Evolutionary conservation across 2,888 invertebrate genomes (phyloP), one percentile per base, ranked within the genome.

Genomic region (Xestia c-nigrum): DNA sequence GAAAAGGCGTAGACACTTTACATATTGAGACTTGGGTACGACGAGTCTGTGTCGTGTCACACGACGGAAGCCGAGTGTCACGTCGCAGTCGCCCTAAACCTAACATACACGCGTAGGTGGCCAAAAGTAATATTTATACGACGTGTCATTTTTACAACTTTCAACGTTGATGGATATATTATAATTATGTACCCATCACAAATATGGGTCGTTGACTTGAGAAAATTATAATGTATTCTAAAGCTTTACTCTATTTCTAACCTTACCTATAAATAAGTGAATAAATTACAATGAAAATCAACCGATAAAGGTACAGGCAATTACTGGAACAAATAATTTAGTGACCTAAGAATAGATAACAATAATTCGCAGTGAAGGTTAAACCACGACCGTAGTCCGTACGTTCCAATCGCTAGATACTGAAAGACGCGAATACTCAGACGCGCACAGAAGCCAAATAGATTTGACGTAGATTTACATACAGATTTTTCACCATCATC

Each of bases 301-400:
- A 50, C 47, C 31, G 64, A 61, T 84, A 64, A 66, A 69, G 59
- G 14, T 47, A 63, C 52, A 78, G 80, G 87, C 88, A 89, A 90
- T 90, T 85, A 90, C 83, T 90, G 82, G 86, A 90, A 89, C 85
- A 87, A 88, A 88, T 91, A 72, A 82, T 69, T 90, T 89, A 88
- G 85, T 87, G 87, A 75, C 82, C 86, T 87, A 88, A 92, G 90
- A 92, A 91, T 92, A 92, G 91, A 90, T 74, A 66, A 75, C 72
- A 80, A 75, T 87, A 80, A 75, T 87, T 88, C 88, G 88, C 14
- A 87, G 78, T 87, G 91, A 94, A 93, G 93, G 91, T 91, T 90
- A 88, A 74, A 68, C 77, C 69, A 83, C 86, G 84, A 86, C 72
- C 86, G 80, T 76, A 64, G 84, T 85, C 72, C 85, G 80, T 75